A percentile compares a stretch with the other conserved stretches of the same genome.
Conservation (phyloP, 2,797 vertebrate genomes). For the Argya squamiceps region DNA sequence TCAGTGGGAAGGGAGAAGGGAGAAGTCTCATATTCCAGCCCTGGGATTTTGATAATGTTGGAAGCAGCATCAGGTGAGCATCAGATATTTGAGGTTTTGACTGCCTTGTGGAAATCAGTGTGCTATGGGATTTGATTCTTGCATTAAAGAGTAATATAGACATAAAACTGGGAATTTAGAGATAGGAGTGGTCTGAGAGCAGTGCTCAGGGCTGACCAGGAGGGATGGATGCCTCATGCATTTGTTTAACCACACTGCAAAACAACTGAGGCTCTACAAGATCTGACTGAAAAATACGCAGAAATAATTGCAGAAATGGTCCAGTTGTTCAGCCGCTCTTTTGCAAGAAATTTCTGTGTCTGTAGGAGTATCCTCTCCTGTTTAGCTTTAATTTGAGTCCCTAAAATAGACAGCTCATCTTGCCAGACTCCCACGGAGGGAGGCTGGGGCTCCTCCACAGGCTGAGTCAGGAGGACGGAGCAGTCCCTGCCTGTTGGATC, state of each 20-base stretch:
- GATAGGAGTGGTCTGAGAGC: neutral
- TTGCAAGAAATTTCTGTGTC: neutral
- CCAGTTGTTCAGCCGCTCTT: neutral
- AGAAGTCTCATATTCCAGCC: neutral
- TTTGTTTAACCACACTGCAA: neutral
- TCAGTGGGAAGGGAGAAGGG: neutral
- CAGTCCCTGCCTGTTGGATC: neutral
- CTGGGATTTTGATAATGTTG: neutral
- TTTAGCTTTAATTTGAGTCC: neutral
- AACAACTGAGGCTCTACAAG: neutral
- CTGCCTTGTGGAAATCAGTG: neutral
- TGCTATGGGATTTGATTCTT: neutral
- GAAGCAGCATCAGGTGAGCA: neutral
- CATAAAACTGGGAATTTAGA: neutral
- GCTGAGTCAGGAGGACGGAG: neutral
- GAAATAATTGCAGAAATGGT: neutral
- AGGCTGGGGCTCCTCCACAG: neutral
- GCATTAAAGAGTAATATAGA: neutral
- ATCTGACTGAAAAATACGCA: neutral
- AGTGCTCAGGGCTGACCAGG: neutral
- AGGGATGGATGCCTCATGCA: neutral
- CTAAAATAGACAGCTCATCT: slow-evolving; percentile 9
- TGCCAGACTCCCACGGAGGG: neutral
- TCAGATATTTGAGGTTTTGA: neutral
- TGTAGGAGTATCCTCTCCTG: slow-evolving; percentile 24